Conservation (phyloP, 2,888 invertebrate species). For the Eupelmus urozonus region DNA sequence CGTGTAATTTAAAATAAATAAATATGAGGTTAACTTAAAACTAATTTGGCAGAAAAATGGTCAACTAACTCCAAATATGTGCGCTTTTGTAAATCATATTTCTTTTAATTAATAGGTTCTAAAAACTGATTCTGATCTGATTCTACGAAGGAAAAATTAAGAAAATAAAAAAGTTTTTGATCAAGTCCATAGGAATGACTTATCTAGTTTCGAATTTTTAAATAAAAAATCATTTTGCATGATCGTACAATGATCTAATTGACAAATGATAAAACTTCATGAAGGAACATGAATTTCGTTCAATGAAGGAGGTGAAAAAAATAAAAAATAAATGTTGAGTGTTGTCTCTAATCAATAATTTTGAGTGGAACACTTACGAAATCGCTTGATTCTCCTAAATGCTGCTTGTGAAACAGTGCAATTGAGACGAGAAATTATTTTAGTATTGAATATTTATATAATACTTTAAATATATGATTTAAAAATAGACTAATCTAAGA, state of each 20-base stretch:
- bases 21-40: slow-evolving; percentile 40
- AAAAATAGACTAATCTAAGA: slow-evolving; percentile 16
- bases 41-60: slow-evolving; percentile 53
- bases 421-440: slow-evolving; percentile 62
- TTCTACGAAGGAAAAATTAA: slow-evolving; percentile 34
- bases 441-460: slow-evolving; percentile 26
- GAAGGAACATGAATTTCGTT: slow-evolving; percentile 1
- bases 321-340: slow-evolving; percentile 7
- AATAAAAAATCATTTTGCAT: slow-evolving; percentile 8
- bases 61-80: slow-evolving; percentile 74
- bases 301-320: slow-evolving; percentile 37
- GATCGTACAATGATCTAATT: slow-evolving; percentile 30
- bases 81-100: slow-evolving; percentile 58
- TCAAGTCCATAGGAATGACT: slow-evolving; percentile 20
- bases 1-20: slow-evolving; percentile 22
- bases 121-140: slow-evolving; percentile 39
- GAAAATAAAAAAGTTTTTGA: slow-evolving; percentile 6
- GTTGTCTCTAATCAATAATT: slow-evolving; percentile 45
- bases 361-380: slow-evolving; percentile 74
- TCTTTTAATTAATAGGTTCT: slow-evolving; percentile 25
- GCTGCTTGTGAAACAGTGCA: slow-evolving; percentile 75
- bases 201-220: background rate
- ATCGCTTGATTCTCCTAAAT: slow-evolving; percentile 77
- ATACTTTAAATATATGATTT: slow-evolving; percentile 26
- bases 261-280: slow-evolving; percentile 30